Evolutionary conservation across 1,140 invertebrate species (phyloP), one percentile per base, ranked within the genome.

Genomic region (Drosophila parabipectinata): DNA sequence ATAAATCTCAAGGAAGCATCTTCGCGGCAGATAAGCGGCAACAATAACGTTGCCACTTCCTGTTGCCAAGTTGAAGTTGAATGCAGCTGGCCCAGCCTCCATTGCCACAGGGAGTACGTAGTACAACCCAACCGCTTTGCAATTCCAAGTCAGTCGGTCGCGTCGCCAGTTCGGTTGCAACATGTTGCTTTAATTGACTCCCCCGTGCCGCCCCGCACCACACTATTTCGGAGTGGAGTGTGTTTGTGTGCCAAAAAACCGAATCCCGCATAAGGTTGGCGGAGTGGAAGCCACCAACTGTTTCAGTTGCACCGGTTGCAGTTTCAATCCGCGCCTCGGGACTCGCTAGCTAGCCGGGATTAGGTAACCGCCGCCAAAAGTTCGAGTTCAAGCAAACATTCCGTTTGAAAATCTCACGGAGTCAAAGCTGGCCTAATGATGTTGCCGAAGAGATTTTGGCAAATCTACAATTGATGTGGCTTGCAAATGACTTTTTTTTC

Each of bases 1-100:
- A 87, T 84, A 88, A 88, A 88, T 88, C 83, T 88, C 83, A 88
- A 88, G 83, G 83, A 88, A 89, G 84, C 83, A 82, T 79, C 83
- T 79, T 48, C 55, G 52, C 64, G 68, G 62, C 78, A 74, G 75
- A 87, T 87, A 88, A 89, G 79, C 78, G 52, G 59, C 83, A 78
- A 82, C 82, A 87, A 88, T 88, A 81, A 64, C 75, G 72, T 60
- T 66, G 63, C 63, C 44, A 88, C 79, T 87, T 87, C 82, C 82
- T 87, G 82, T 79, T 82, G 62, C 73, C 82, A 87, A 82, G 78
- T 82, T 81, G 68, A 63, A 77, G 73, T 81, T 80, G 82, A 66
- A 74, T 83, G 66, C 63, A 72, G 79, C 53, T 80, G 77, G 59
- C 68, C 47, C 26, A 59, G 55, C 44, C n/a, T 56, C 30, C 51